Percentiles rank a stretch among this genome's conserved stretches.
These are phyloP conservation scores for Meiosimyza decipiens DNA, from an alignment of 2,888 invertebrate species.

Conservation along the genomic window DNA sequence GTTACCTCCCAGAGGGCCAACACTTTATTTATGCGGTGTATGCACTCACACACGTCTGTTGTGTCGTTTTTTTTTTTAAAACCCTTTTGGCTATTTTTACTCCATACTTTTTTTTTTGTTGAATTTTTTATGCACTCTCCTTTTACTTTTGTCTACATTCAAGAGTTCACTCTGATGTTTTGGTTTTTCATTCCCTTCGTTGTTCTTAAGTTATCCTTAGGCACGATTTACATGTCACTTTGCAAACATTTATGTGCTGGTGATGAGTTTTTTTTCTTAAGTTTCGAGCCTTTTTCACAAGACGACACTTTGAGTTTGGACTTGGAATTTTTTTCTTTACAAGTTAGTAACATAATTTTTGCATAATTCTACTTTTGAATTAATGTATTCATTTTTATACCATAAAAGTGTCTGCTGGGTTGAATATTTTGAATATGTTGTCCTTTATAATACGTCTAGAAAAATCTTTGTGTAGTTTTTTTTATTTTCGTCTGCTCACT, in stretches of 20 bases:
- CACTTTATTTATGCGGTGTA: no score
- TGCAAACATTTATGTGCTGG: conserved; percentile 40
- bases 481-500: no score
- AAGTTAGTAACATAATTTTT: conserved; percentile 13
- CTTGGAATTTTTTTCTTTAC: background rate
- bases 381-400: background rate
- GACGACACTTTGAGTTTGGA: conserved; percentile 15
- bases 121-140: background rate
- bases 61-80: background rate
- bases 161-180: background rate
- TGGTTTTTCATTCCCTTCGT: background rate
- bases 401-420: no score
- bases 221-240: conserved; percentile 61
- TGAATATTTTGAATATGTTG: no score
- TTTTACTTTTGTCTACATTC: conserved; percentile 5
- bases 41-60: background rate
- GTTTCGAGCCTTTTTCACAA: background rate
- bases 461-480: no score
- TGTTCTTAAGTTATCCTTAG: conserved; percentile 46
- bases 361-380: conserved; percentile 14
- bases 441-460: no score
- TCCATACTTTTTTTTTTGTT: conserved; percentile 14
- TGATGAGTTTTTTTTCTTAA: background rate
- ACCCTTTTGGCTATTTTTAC: conserved; percentile 26
- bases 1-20: background rate